A percentile compares a stretch with the other conserved stretches of the same genome.
These are phyloP conservation scores for Anoura caudifer DNA, from an alignment of 2,113 vertebrate species.

Conservation along the genomic window DNA sequence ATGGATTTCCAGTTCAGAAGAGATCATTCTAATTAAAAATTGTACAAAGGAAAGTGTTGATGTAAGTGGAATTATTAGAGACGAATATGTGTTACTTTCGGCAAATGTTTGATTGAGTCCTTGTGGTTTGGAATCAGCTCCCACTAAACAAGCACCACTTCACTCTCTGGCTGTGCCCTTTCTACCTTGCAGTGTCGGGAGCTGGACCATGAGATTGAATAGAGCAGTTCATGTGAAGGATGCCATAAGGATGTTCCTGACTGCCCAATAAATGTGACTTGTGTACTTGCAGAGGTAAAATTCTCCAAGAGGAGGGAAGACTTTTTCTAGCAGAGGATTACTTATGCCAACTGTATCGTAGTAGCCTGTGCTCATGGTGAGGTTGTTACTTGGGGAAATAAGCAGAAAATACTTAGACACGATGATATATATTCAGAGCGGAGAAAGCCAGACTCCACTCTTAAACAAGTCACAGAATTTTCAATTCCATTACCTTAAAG, in stretches of 20 bases:
- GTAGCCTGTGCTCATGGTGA: background rate
- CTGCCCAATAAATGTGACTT: background rate
- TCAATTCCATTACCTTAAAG: background rate
- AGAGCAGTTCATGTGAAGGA: background rate
- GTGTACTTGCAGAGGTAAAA: background rate
- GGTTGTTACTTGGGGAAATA: background rate
- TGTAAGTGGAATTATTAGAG: background rate
- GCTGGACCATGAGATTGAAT: background rate
- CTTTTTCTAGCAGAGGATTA: background rate
- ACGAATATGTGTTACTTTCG: background rate
- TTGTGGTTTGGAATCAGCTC: background rate
- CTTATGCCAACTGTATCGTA: background rate
- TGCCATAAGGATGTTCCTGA: background rate
- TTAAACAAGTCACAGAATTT: slow-evolving; percentile 27
- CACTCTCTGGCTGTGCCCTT: background rate
- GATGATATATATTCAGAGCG: background rate
- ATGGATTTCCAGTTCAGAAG: background rate
- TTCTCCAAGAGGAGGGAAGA: background rate
- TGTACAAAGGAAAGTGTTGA: background rate
- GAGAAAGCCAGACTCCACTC: background rate
- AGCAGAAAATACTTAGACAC: background rate
- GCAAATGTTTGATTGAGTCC: background rate
- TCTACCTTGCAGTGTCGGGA: background rate
- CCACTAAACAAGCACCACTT: background rate
- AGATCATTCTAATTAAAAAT: background rate